Conservation (phyloP, 2,113 vertebrate genomes). For the Cettia cetti region DNA sequence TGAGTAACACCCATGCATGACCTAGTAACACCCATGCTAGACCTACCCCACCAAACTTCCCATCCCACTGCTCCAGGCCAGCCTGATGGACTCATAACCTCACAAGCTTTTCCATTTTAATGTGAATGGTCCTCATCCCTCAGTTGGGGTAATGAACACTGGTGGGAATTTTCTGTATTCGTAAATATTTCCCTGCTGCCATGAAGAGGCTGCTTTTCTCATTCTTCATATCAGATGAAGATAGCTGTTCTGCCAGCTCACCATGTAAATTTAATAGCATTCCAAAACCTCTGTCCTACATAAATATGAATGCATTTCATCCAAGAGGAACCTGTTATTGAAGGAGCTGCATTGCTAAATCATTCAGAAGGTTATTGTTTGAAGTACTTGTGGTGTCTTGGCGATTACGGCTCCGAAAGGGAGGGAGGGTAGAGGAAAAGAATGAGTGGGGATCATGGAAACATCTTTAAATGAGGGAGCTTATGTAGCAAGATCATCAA, state of each 20-base stretch:
- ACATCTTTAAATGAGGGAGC: neutral
- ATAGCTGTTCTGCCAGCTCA: neutral
- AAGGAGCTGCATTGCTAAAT: slow-evolving; percentile 26
- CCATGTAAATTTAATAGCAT: slow-evolving; percentile 52
- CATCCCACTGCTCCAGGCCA: neutral
- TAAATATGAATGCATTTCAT: slow-evolving; percentile 20
- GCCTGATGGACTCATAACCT: neutral
- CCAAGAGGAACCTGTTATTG: neutral
- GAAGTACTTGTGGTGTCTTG: neutral
- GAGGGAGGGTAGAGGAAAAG: neutral
- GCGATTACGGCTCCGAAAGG: neutral
- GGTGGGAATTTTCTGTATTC: neutral
- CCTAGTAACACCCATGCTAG: neutral
- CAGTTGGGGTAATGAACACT: neutral
- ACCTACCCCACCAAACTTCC: neutral
- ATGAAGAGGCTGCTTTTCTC: neutral
- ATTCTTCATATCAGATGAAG: neutral
- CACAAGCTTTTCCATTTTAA: neutral
- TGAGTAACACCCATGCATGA: neutral
- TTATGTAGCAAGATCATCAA: neutral
- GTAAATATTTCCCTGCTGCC: neutral
- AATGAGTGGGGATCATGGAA: neutral
- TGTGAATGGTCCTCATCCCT: neutral
- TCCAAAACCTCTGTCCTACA: slow-evolving; percentile 28
- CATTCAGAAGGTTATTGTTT: slow-evolving; percentile 36